Conservation (phyloP, 2,113 vertebrate genomes). For the Murina feae region DNA sequence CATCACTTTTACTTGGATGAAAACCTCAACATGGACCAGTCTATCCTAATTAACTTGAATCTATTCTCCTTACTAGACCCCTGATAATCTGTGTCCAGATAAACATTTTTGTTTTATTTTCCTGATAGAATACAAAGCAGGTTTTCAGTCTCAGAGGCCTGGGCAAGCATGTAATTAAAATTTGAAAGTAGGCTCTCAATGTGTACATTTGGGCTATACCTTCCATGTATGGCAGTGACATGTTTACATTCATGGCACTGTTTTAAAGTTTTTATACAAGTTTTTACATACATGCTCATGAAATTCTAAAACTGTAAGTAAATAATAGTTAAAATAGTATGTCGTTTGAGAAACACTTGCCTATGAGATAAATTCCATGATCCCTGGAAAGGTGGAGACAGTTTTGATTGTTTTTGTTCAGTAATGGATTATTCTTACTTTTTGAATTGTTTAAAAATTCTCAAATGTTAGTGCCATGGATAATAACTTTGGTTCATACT, state of each 20-base stretch:
- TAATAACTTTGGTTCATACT: not conserved
- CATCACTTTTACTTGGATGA: not conserved
- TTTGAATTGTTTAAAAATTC: not conserved
- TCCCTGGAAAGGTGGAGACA: not conserved
- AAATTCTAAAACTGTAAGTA: not conserved
- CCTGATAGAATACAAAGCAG: not conserved
- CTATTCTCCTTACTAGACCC: not conserved
- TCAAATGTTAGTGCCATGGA: not conserved
- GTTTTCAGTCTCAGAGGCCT: not conserved
- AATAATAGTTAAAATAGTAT: not conserved
- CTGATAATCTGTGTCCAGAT: not conserved
- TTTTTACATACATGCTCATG: not conserved
- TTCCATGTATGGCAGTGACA: not conserved
- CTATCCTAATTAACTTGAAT: not conserved
- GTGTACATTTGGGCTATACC: not conserved
- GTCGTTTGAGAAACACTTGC: not conserved
- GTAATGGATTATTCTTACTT: not conserved
- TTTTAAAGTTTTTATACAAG: not conserved
- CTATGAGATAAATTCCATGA: not conserved
- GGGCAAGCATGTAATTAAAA: not conserved
- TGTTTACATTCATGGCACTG: not conserved
- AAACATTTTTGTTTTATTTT: not conserved
- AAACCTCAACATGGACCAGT: not conserved
- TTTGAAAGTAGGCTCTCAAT: not conserved
- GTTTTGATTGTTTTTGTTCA: not conserved